These are phyloP conservation scores for Itoplectis maculator DNA, from an alignment of 2,888 invertebrate species.

Conservation along the genomic window DNA sequence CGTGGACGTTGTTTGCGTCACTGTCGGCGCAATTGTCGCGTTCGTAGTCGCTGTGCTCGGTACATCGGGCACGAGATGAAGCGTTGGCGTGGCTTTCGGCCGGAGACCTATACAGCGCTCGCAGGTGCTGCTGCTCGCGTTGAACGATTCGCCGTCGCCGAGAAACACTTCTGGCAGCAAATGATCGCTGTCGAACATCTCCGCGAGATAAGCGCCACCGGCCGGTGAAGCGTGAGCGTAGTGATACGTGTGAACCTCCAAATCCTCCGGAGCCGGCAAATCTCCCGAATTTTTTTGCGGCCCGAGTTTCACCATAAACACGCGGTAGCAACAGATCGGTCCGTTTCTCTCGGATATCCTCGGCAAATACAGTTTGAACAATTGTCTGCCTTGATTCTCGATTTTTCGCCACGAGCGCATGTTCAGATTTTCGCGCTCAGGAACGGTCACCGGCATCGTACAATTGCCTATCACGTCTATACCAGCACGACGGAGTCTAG, in stretches of 20 bases:
- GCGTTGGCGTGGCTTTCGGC: conserved; percentile 80
- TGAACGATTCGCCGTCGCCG: conserved; percentile 87
- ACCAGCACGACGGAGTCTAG: conserved; percentile 91
- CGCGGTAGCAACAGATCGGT: conserved; percentile 94
- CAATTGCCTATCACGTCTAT: conserved; percentile 88
- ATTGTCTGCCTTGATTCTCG: conserved; percentile 88
- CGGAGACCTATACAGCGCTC: conserved; percentile 86
- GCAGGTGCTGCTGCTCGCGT: conserved; percentile 82
- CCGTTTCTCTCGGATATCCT: conserved; percentile 94
- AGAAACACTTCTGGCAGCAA: conserved; percentile 89
- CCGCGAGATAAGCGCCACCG: conserved; percentile 93
- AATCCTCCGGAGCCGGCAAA: conserved; percentile 89
- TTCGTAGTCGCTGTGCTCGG: conserved; percentile 60
- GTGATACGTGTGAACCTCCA: conserved; percentile 90
- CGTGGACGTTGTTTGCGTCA: conserved; percentile 63
- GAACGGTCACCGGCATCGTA: conserved; percentile 89
- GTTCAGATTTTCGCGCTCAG: conserved; percentile 88
- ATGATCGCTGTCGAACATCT: conserved; percentile 91
- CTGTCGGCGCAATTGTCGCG: conserved; percentile 61
- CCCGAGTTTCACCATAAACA: conserved; percentile 91
- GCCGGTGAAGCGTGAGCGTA: conserved; percentile 89
- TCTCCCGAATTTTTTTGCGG: conserved; percentile 88
- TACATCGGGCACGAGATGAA: conserved; percentile 79
- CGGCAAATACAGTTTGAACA: conserved; percentile 91
- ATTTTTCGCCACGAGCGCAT: conserved; percentile 88